These are phyloP conservation scores for Sialia sialis DNA, from an alignment of 2,113 vertebrate species.

Conservation along the genomic window DNA sequence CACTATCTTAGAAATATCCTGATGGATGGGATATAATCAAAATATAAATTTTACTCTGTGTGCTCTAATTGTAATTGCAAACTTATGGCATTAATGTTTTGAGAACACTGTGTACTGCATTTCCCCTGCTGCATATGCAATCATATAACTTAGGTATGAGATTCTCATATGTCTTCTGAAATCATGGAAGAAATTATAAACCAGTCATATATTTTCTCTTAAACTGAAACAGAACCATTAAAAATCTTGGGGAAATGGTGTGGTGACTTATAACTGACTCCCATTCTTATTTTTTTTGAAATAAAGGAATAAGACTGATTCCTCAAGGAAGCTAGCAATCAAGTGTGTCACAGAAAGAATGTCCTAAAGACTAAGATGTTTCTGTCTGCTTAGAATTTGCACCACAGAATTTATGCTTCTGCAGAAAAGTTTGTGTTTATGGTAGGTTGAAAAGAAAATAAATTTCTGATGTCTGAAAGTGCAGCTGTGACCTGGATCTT, in stretches of 20 bases:
- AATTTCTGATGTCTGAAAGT: not conserved
- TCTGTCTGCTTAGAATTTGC: not conserved
- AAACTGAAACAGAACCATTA: not conserved
- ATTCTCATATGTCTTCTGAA: not conserved
- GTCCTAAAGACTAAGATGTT: not conserved
- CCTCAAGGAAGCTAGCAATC: not conserved
- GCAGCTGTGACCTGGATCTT: not conserved
- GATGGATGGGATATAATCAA: not conserved
- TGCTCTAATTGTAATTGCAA: not conserved
- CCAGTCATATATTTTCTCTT: not conserved
- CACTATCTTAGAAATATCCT: not conserved
- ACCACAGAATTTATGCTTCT: not conserved
- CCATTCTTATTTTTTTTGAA: not conserved
- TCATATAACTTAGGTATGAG: not conserved
- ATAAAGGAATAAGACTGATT: not conserved
- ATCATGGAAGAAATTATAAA: not conserved
- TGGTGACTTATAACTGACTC: not conserved
- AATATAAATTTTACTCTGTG: not conserved
- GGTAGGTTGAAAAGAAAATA: not conserved
- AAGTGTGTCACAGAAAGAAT: not conserved
- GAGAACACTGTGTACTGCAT: not conserved
- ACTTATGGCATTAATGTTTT: not conserved
- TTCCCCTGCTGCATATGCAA: not conserved
- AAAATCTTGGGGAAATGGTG: not conserved
- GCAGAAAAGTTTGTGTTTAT: not conserved